Evolutionary conservation across 2,888 invertebrate genomes (phyloP).

Genomic region (Atethmia centrago): DNA sequence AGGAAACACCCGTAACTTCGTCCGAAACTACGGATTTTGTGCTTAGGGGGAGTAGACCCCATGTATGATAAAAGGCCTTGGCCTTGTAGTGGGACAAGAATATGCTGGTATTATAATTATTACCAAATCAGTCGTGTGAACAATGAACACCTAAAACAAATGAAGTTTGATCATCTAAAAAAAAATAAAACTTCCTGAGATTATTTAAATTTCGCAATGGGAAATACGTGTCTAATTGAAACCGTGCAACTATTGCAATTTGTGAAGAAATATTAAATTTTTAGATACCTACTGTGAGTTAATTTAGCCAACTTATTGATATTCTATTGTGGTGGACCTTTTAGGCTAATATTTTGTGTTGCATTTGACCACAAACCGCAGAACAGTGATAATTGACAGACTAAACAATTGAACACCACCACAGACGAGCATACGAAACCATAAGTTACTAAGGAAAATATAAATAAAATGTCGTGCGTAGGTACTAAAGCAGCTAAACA

Average conservation of each 20-base stretch:
- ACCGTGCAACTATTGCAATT: not conserved
- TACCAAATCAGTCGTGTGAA: not conserved
- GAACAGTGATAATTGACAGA: constrained; percentile 57
- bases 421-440: constrained; percentile 12
- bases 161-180: not conserved
- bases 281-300: not conserved
- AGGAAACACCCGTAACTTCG: no score
- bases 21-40: no score
- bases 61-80: not conserved
- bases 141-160: not conserved
- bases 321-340: constrained; percentile 4
- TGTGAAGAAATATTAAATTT: not conserved
- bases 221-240: not conserved
- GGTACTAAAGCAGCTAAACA: constrained; percentile 4
- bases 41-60: no score
- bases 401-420: constrained; percentile 42
- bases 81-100: not conserved
- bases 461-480: constrained; percentile 8
- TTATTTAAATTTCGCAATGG: not conserved
- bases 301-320: not conserved
- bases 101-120: not conserved
- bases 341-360: not conserved
- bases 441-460: not conserved
- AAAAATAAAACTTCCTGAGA: no score
- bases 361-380: constrained; percentile 53